Percentiles rank a stretch among this genome's conserved stretches.
Evolutionary conservation across 2,797 vertebrate genomes (phyloP).

Genomic region (Lophura swinhoii): DNA sequence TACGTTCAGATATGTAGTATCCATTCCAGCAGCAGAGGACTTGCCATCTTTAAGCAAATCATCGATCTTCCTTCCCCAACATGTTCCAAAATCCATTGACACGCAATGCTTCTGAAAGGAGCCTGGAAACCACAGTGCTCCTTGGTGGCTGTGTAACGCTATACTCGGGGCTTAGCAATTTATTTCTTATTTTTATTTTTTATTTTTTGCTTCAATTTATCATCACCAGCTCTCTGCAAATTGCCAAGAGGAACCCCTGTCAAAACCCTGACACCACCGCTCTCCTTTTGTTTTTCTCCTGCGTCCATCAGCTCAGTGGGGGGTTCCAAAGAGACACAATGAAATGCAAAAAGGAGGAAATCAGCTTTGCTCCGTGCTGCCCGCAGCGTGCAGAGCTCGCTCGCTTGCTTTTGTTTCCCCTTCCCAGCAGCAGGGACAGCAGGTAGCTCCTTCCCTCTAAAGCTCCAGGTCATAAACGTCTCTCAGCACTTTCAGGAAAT

Average conservation of each 20-base stretch:
- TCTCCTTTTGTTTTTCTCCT: not conserved
- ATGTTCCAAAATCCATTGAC: not conserved
- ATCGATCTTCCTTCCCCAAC: not conserved
- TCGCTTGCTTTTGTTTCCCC: not conserved
- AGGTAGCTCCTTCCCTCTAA: not conserved
- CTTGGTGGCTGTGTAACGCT: not conserved
- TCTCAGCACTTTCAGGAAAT: not conserved
- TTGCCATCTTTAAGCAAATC: not conserved
- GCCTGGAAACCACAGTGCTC: not conserved
- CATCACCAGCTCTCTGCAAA: not conserved
- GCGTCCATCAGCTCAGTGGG: not conserved
- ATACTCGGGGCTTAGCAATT: not conserved
- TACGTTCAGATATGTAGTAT: not conserved
- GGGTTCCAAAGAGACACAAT: not conserved
- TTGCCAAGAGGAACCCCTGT: not conserved
- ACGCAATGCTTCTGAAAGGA: not conserved
- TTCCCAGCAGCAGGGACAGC: not conserved
- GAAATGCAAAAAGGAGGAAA: not conserved
- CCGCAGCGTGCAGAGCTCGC: accelerated
- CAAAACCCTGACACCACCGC: not conserved
- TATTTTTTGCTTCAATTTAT: not conserved
- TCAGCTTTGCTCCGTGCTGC: accelerated
- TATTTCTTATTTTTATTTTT: not conserved
- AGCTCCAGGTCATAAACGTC: not conserved
- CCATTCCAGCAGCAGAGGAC: not conserved